These are phyloP conservation scores for Lordiphosa fenestrarum DNA, from an alignment of 2,888 invertebrate genomes.

Conservation along the genomic window DNA sequence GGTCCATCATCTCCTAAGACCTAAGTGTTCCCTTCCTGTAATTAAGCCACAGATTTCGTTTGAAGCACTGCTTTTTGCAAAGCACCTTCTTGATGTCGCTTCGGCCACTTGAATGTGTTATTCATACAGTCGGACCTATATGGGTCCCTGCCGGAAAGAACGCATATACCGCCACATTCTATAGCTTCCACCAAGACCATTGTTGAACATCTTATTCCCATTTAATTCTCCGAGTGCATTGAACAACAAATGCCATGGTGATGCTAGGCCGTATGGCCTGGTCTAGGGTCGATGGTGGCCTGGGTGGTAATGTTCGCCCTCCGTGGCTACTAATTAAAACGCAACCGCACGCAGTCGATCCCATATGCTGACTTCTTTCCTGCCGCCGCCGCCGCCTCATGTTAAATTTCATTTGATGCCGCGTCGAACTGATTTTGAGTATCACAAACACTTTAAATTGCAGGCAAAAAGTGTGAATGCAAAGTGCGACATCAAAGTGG, in stretches of 20 bases:
- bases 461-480: conserved; percentile 48
- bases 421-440: conserved; percentile 32
- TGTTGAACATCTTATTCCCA: background rate
- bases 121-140: no score
- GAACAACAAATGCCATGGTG: conserved; percentile 30
- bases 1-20: no score
- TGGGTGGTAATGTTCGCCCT: conserved; percentile 23
- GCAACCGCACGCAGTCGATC: conserved; percentile 41
- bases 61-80: no score
- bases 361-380: conserved; percentile 21
- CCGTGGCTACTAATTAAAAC: conserved; percentile 57
- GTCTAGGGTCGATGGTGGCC: conserved; percentile 20
- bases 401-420: conserved; percentile 50
- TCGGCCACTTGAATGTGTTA: no score
- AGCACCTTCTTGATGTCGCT: no score
- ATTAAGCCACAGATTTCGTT: no score
- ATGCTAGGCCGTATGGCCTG: background rate
- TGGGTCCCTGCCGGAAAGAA: no score
- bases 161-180: no score
- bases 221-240: conserved; percentile 15
- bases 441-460: conserved; percentile 46
- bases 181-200: no score
- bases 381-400: conserved; percentile 4
- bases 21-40: no score
- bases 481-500: conserved; percentile 57